Percentiles rank a stretch among this genome's conserved stretches.
phyloP scores from a whole-genome alignment of 2,113 vertebrate genomes.

The Gulo gulo region DNA sequence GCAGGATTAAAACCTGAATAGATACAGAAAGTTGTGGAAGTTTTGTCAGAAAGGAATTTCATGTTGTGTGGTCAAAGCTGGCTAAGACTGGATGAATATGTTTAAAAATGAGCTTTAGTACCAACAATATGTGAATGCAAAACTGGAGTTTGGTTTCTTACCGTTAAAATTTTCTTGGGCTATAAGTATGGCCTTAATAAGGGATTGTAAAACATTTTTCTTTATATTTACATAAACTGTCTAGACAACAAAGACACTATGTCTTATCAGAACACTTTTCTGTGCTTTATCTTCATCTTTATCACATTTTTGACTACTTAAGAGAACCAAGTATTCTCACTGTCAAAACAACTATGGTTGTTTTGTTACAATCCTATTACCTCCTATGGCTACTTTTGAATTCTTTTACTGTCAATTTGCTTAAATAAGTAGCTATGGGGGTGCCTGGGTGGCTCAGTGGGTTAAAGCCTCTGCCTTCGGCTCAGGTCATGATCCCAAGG shows the following conservation, averaged over 20 bases:
- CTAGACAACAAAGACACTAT: background rate
- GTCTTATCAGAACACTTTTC: background rate
- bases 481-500: too few relatives aligned
- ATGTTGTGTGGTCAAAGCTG: background rate
- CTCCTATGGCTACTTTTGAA: background rate
- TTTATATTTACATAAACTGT: background rate
- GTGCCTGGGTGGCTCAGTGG: too few relatives aligned
- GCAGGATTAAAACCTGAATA: background rate
- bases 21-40: background rate
- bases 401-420: background rate
- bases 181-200: background rate
- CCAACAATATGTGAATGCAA: background rate
- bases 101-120: background rate
- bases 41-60: background rate
- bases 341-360: background rate
- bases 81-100: background rate
- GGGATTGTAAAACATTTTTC: background rate
- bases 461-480: too few relatives aligned
- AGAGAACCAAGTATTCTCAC: background rate
- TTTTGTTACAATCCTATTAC: background rate
- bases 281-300: background rate
- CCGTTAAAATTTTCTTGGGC: background rate
- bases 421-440: background rate
- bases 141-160: background rate
- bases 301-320: background rate